These are phyloP conservation scores for Callinectes sapidus DNA, from an alignment of 2,888 invertebrate species.

Conservation along the genomic window DNA sequence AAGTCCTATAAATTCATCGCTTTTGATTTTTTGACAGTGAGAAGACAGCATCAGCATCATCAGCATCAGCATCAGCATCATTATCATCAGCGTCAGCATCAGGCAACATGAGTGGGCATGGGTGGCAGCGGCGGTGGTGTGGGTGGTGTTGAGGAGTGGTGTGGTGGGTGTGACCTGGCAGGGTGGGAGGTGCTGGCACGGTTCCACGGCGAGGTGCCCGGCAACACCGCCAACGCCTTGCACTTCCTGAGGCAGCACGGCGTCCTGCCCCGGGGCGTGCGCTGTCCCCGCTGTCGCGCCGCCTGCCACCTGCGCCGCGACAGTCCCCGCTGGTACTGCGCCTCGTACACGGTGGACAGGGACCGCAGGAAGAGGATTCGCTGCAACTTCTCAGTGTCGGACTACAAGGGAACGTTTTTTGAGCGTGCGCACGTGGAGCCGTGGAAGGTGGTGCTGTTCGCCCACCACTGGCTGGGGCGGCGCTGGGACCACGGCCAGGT, in stretches of 20 bases:
- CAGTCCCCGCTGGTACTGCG: not conserved
- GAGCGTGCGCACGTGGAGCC: not conserved
- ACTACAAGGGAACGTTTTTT: not conserved
- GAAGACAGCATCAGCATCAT: no score
- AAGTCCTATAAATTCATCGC: no score
- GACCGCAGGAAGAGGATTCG: not conserved
- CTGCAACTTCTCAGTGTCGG: not conserved
- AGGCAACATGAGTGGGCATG: no score
- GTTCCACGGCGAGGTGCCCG: not conserved
- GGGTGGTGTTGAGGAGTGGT: no score
- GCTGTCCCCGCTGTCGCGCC: not conserved
- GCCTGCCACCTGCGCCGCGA: not conserved
- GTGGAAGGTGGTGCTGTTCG: slow-evolving; percentile 18
- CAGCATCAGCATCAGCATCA: no score
- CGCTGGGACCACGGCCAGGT: not conserved
- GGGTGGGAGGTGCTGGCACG: not conserved
- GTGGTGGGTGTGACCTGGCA: not conserved
- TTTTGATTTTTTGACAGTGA: no score
- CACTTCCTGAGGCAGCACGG: not conserved
- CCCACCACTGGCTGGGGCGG: not conserved
- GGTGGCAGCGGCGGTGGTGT: no score
- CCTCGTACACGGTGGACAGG: not conserved
- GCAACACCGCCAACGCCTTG: not conserved
- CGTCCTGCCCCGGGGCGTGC: not conserved
- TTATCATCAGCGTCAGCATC: no score